phyloP scores from a whole-genome alignment of 2,113 vertebrate species.

The Callospermophilus lateralis region DNA sequence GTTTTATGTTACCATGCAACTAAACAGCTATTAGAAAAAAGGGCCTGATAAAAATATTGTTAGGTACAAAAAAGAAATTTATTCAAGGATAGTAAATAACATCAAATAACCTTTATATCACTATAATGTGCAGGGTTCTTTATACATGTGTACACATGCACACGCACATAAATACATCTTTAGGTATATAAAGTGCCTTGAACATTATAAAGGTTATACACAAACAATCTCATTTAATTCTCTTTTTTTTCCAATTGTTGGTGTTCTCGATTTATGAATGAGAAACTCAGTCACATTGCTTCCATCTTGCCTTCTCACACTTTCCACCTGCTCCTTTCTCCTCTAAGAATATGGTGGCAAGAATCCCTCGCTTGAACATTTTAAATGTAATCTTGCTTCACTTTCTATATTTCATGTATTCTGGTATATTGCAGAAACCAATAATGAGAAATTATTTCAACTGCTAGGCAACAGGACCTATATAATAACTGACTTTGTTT shows the following conservation, averaged over 20 bases:
- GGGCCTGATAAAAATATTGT: not conserved
- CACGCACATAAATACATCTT: not conserved
- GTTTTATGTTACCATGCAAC: not conserved
- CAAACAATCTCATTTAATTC: constrained; percentile 10
- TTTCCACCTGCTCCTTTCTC: not conserved
- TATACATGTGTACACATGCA: not conserved
- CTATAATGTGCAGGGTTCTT: not conserved
- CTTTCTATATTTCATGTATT: constrained; percentile 36
- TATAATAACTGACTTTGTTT: constrained; percentile 14
- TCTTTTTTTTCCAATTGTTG: not conserved
- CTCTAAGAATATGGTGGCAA: not conserved
- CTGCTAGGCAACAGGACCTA: not conserved
- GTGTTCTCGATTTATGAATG: constrained; percentile 3
- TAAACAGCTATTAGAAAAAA: not conserved
- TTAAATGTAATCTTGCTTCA: not conserved
- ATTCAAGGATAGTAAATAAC: not conserved
- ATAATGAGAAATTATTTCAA: constrained; percentile 35
- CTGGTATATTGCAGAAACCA: not conserved
- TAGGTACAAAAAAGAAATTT: constrained; percentile 25
- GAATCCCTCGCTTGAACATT: not conserved
- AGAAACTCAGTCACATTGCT: not conserved
- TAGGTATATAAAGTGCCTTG: not conserved
- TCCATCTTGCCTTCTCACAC: not conserved
- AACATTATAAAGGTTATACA: not conserved
- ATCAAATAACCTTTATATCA: constrained; percentile 36